These are phyloP conservation scores for Eupleurogrammus muticus DNA, from an alignment of 2,797 vertebrate species.

Conservation along the genomic window DNA sequence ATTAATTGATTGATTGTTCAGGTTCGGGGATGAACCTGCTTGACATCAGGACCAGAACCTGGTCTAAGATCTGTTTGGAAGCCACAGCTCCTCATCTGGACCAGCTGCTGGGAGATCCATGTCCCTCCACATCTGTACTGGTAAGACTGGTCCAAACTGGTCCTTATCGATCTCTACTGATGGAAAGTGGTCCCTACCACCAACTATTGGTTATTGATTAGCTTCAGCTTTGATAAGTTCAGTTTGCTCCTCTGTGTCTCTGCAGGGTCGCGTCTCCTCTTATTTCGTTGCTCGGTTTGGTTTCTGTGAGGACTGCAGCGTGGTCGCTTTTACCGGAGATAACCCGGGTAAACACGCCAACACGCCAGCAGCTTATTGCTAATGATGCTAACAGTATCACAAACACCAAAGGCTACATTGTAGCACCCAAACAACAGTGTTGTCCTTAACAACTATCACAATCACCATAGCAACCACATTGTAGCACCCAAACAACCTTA, in stretches of 20 bases:
- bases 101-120: slow-evolving; percentile 82
- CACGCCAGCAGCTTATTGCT: too few species aligned
- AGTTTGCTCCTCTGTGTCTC: background rate
- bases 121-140: slow-evolving; percentile 86
- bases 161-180: too few species aligned
- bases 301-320: slow-evolving; percentile 87
- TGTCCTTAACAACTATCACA: too few species aligned
- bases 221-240: too few species aligned
- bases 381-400: slow-evolving; percentile 11
- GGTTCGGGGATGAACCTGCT: slow-evolving; percentile 98
- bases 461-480: too few species aligned
- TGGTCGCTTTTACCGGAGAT: slow-evolving; percentile 95
- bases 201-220: too few species aligned
- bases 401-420: too few species aligned
- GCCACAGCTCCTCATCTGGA: slow-evolving; percentile 86
- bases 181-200: background rate
- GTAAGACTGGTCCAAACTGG: slow-evolving; percentile 67
- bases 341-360: slow-evolving; percentile 89
- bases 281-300: slow-evolving; percentile 88
- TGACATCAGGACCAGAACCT: slow-evolving; percentile 87
- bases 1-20: slow-evolving; percentile 49
- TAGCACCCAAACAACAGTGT: too few species aligned
- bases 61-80: slow-evolving; percentile 87
- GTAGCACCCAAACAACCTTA: too few species aligned
- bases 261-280: slow-evolving; percentile 88